Percentiles rank a stretch among this genome's conserved stretches.
Conservation (phyloP, 2,888 invertebrate species). For the Cheilosia variabilis region DNA sequence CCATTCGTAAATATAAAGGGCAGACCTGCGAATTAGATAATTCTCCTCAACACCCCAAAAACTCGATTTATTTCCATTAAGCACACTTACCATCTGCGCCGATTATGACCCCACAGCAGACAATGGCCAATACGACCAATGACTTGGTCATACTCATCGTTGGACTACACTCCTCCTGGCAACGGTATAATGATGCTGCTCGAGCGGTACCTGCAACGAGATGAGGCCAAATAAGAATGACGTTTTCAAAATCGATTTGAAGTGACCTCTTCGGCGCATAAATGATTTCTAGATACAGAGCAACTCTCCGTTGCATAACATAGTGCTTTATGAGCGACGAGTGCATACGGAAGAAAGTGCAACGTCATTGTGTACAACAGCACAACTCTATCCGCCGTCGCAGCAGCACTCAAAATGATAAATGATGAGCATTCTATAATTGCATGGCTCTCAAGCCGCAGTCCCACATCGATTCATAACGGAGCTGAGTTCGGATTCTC, state of each 20-base stretch:
- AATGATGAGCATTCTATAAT: conserved; percentile 43
- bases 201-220: conserved; percentile 55
- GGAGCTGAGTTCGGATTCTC: conserved; percentile 51
- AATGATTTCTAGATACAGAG: conserved; percentile 25
- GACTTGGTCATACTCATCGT: conserved; percentile 62
- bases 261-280: conserved; percentile 37
- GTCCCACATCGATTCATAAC: conserved; percentile 53
- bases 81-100: conserved; percentile 59
- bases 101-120: conserved; percentile 50
- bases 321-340: conserved; percentile 15
- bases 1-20: conserved; percentile 79
- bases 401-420: conserved; percentile 26
- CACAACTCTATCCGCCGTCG: not conserved
- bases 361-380: conserved; percentile 52
- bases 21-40: conserved; percentile 77
- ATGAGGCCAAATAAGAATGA: conserved; percentile 47
- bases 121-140: conserved; percentile 72
- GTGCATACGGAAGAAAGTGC: conserved; percentile 53
- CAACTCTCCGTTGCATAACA: conserved; percentile 60
- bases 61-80: conserved; percentile 2
- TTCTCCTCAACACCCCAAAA: not conserved
- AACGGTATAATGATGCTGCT: conserved; percentile 41
- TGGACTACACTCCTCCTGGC: conserved; percentile 19
- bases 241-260: conserved; percentile 58
- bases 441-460: conserved; percentile 24